Conservation (phyloP, 1,140 invertebrate species). For the Drosophila nigromelanica region DNA sequence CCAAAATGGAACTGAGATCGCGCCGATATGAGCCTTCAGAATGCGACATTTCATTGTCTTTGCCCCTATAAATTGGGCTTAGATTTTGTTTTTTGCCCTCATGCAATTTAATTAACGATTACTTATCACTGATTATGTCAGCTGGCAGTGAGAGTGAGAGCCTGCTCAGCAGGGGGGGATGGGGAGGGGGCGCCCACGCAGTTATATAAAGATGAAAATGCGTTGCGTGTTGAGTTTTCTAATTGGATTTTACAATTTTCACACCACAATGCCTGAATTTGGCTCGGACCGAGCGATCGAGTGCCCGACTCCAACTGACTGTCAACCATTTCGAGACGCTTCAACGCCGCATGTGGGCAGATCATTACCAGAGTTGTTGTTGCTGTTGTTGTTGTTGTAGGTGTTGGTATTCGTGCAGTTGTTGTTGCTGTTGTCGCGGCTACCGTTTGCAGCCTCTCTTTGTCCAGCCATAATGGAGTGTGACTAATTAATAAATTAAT, state of each 20-base stretch:
- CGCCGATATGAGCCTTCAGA: slow-evolving; percentile 58
- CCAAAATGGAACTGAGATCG: slow-evolving; percentile 64
- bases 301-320: slow-evolving; percentile 18
- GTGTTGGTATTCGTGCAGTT: slow-evolving; percentile 28
- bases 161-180: background rate
- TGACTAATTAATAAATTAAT: slow-evolving; percentile 83
- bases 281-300: slow-evolving; percentile 7
- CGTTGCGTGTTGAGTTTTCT: slow-evolving; percentile 56
- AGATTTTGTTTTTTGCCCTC: slow-evolving; percentile 52
- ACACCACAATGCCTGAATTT: slow-evolving; percentile 42
- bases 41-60: slow-evolving; percentile 77
- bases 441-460: slow-evolving; percentile 54
- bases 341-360: slow-evolving; percentile 69
- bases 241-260: slow-evolving; percentile 51
- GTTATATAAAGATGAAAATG: slow-evolving; percentile 25
- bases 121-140: slow-evolving; percentile 77
- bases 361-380: slow-evolving; percentile 34
- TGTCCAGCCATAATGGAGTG: slow-evolving; percentile 77
- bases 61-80: slow-evolving; percentile 48
- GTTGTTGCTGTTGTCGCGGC: slow-evolving; percentile 25
- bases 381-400: slow-evolving; percentile 21
- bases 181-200: slow-evolving; percentile 37
- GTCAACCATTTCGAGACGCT: slow-evolving; percentile 51
- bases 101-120: slow-evolving; percentile 79
- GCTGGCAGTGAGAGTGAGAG: slow-evolving; percentile 8